Evolutionary conservation across 2,113 vertebrate species (phyloP).

Genomic region (Dasyprocta punctata): DNA sequence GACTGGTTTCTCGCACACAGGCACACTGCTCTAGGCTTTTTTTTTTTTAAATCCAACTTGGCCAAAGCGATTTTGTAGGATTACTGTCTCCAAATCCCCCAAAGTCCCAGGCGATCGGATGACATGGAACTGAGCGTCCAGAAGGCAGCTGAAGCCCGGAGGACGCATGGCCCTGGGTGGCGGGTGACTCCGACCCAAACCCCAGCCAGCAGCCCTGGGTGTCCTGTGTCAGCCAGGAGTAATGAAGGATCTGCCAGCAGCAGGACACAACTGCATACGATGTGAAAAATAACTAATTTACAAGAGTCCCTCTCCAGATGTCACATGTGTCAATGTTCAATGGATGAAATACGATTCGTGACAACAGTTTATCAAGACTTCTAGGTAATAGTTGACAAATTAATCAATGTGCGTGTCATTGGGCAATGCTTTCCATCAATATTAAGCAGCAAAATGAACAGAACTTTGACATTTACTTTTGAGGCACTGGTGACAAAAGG

Average conservation of each 20-base stretch:
- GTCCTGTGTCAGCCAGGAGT: not conserved
- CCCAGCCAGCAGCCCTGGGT: not conserved
- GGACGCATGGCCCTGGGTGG: rapidly evolving
- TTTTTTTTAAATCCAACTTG: not conserved
- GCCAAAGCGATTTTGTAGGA: not conserved
- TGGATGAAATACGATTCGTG: not conserved
- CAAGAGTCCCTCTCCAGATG: not conserved
- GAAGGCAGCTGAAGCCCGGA: not conserved
- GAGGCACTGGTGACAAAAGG: not conserved
- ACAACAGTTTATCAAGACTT: constrained; percentile 21
- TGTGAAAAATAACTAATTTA: not conserved
- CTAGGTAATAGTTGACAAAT: constrained; percentile 49
- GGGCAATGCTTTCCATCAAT: not conserved
- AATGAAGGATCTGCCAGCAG: not conserved
- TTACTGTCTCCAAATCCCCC: not conserved
- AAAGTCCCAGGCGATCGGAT: rapidly evolving
- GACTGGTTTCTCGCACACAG: not conserved
- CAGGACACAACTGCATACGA: constrained; percentile 32
- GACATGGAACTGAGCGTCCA: rapidly evolving
- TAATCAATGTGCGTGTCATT: not conserved
- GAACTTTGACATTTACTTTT: constrained; percentile 27
- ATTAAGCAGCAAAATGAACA: not conserved
- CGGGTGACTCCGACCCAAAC: not conserved
- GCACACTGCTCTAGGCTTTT: not conserved
- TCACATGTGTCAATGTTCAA: not conserved